Evolutionary conservation across 1,140 invertebrate genomes (phyloP).

Genomic region (Andrena cerasifolii): DNA sequence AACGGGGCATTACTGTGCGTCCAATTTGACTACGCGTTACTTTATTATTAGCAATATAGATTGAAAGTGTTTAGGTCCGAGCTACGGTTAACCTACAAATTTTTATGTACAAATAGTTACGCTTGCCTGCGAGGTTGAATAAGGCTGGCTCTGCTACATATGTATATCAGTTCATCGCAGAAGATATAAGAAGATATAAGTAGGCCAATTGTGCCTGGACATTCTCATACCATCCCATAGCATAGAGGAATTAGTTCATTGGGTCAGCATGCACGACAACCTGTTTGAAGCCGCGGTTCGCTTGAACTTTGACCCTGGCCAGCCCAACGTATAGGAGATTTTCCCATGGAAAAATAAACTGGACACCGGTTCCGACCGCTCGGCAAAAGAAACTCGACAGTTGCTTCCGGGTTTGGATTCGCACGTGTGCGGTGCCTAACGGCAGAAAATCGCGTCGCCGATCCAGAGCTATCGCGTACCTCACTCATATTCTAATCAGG

Average conservation of each 20-base stretch:
- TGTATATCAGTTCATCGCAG: too few relatives aligned
- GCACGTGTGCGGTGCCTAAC: conserved; percentile 63
- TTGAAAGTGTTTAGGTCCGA: too few relatives aligned
- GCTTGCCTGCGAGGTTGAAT: too few relatives aligned
- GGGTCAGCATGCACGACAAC: conserved; percentile 55
- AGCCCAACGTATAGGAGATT: conserved; percentile 42
- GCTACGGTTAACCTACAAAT: too few relatives aligned
- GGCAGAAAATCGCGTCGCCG: conserved; percentile 58
- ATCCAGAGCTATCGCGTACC: conserved; percentile 60
- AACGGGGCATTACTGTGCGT: too few relatives aligned
- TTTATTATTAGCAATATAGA: too few relatives aligned
- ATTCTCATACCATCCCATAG: conserved; percentile 53
- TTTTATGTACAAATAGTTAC: too few relatives aligned
- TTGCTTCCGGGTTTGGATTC: conserved; percentile 74
- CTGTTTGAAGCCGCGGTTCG: conserved; percentile 57
- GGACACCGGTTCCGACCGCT: conserved; percentile 57
- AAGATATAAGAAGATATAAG: too few relatives aligned
- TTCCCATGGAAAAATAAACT: conserved; percentile 76
- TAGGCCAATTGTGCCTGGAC: neutral
- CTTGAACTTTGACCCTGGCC: conserved; percentile 58
- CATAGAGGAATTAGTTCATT: conserved; percentile 54
- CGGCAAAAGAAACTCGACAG: conserved; percentile 55
- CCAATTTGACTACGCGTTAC: too few relatives aligned
- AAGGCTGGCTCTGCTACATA: too few relatives aligned
- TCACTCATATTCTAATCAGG: conserved; percentile 81